Conservation (phyloP, 2,797 vertebrate genomes). For the Huso huso region DNA sequence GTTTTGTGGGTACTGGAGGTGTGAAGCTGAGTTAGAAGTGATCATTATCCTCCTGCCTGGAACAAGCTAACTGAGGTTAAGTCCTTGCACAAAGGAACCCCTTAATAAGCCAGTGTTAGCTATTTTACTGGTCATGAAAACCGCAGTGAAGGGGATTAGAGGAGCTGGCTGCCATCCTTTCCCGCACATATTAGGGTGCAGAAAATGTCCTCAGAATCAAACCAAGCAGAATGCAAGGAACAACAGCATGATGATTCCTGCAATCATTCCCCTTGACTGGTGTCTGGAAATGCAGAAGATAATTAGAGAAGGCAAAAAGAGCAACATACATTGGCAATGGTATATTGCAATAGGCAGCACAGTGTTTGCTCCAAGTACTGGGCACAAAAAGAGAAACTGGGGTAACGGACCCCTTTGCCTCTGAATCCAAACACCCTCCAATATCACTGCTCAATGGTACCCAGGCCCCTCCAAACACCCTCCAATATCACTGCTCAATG, state of each 20-base stretch:
- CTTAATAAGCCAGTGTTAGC: slow-evolving; percentile 38
- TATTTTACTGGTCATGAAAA: slow-evolving; percentile 35
- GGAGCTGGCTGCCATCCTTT: slow-evolving; percentile 22
- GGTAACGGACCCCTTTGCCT: not conserved
- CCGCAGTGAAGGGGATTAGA: slow-evolving; percentile 20
- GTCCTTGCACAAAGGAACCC: slow-evolving; percentile 46
- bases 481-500: too few species aligned
- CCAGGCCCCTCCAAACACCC: too few species aligned
- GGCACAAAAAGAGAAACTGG: not conserved
- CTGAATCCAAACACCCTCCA: too few species aligned
- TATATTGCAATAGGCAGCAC: slow-evolving; percentile 3
- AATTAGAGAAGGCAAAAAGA: slow-evolving; percentile 17
- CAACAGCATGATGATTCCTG: slow-evolving; percentile 3
- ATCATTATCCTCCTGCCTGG: slow-evolving; percentile 51
- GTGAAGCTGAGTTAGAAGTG: slow-evolving; percentile 56
- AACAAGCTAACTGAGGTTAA: slow-evolving; percentile 56
- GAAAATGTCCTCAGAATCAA: slow-evolving; percentile 4
- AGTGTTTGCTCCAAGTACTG: not conserved
- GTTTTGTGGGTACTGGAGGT: slow-evolving; percentile 43
- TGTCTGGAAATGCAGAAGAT: not conserved
- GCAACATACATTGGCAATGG: slow-evolving; percentile 15
- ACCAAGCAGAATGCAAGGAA: slow-evolving; percentile 11
- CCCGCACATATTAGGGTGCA: slow-evolving; percentile 12
- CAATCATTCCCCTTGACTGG: slow-evolving; percentile 9
- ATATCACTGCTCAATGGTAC: too few species aligned